Evolutionary conservation across 2,888 invertebrate genomes (phyloP).

Genomic region (Acanthosepion esculentum): DNA sequence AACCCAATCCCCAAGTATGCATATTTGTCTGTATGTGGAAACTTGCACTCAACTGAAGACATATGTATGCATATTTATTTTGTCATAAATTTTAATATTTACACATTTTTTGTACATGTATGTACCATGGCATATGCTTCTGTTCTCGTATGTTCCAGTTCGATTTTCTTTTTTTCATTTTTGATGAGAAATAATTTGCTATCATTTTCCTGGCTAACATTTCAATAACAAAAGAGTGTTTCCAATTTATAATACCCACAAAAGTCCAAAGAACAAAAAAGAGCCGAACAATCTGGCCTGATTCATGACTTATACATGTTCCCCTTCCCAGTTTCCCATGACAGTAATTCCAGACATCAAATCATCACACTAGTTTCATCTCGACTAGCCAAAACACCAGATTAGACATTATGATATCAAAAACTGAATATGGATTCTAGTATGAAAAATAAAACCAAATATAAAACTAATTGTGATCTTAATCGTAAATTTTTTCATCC

Average conservation of each 20-base stretch:
- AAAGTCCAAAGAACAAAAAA: background rate
- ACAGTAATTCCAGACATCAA: background rate
- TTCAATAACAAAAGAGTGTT: background rate
- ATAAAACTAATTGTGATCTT: background rate
- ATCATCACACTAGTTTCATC: background rate
- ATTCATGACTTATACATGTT: background rate
- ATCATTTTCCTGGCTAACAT: background rate
- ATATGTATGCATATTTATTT: no score
- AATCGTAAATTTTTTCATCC: background rate
- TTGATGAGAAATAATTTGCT: background rate
- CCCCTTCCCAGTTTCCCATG: background rate
- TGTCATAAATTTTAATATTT: background rate
- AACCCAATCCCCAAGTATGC: no score
- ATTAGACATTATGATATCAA: conserved; percentile 8
- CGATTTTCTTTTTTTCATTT: background rate
- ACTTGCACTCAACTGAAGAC: no score
- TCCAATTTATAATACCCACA: background rate
- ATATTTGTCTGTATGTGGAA: no score
- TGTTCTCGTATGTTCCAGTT: background rate
- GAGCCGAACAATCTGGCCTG: no score
- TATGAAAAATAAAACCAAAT: background rate
- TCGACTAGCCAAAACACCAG: background rate
- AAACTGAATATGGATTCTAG: background rate
- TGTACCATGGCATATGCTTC: background rate
- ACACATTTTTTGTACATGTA: background rate